Base-by-base conservation (phyloP, 1,140 invertebrate genomes). In the Cephus cinctus region DNA sequence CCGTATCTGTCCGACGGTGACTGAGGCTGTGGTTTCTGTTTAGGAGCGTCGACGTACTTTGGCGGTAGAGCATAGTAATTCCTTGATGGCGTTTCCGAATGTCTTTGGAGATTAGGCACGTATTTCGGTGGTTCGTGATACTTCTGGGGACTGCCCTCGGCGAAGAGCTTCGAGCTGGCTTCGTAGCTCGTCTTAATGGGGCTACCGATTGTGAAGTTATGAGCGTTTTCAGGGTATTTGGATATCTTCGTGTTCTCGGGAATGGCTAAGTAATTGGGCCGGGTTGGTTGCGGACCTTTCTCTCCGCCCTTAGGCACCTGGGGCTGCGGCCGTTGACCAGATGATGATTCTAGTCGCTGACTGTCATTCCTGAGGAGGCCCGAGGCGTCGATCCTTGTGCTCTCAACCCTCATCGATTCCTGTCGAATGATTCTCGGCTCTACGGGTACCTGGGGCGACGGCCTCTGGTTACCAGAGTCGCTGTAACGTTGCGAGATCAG, bases 301-400 rank as follows among this genome's bases (percentile, higher is more conserved):
- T 59, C 63, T 5, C 54, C 58, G 9, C 15, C 14, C 18, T 65
- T 71, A 12, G 69, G 52, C 19, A 75, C 73, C 50, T 76, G 74
- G 9, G 73, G 67, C 9, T 74, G 70, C 2, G 74, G 72, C 47
- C 68, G 65, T 47, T 76, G 72, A 16, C 69, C 65, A 2, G 54
- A 50, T 1, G 66, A 67, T 0, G 59, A 54, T 32, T 69, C 61
- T 8, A 61, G 23, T 38, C 63, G 56, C 23, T 61, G 55, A 18
- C 20, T n/a, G 3, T 63, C 53, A 20, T 54, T 63, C 12, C 61
- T 56, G 4, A 67, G 32, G 4, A 67, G 41, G 5, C 61, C 58
- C 4, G 62, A 58, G 3, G 53, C 56, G 36, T 68, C 56, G 18
- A 61, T 49, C 12, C 57, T 50, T 11, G 64, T 56, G 1, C 61